Evolutionary conservation across 1,140 invertebrate genomes (phyloP).

Genomic region (Solenopsis fugax): DNA sequence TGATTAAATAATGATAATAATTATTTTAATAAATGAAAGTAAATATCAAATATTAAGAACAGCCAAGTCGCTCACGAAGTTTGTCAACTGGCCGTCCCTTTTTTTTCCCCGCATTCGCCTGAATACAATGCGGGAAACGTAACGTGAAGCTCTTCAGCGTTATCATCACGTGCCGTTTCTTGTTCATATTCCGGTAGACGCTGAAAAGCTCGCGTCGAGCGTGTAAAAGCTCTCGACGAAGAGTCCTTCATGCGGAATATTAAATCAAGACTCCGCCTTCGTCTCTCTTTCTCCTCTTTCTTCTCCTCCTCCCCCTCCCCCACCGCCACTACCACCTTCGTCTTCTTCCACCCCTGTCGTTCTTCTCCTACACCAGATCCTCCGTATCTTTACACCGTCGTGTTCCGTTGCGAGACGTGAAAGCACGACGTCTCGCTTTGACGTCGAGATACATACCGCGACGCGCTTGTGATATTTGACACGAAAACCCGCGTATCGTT

Average conservation of each 20-base stretch:
- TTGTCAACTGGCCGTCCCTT: neutral
- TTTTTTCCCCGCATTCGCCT: neutral
- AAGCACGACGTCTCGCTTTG: conserved; percentile 42
- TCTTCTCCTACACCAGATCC: conserved; percentile 28
- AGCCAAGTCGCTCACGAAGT: conserved; percentile 15
- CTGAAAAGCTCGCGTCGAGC: conserved; percentile 39
- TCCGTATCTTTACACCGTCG: conserved; percentile 20
- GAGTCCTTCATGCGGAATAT: conserved; percentile 61
- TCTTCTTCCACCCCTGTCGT: neutral
- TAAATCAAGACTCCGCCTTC: conserved; percentile 65
- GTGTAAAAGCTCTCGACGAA: conserved; percentile 43
- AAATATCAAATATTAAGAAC: neutral
- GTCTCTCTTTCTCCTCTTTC: neutral
- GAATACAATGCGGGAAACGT: conserved; percentile 50
- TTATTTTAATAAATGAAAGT: neutral
- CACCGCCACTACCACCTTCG: neutral
- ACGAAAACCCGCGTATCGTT: conserved; percentile 33
- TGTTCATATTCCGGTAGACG: conserved; percentile 63
- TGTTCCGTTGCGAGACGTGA: conserved; percentile 14
- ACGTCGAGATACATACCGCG: conserved; percentile 30
- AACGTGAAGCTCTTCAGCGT: conserved; percentile 63
- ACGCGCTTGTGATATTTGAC: conserved; percentile 36
- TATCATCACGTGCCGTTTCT: conserved; percentile 63
- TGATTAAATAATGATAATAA: neutral
- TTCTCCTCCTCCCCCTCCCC: neutral